phyloP scores from a whole-genome alignment of 2,888 invertebrate genomes.

The Lypha dubia region DNA sequence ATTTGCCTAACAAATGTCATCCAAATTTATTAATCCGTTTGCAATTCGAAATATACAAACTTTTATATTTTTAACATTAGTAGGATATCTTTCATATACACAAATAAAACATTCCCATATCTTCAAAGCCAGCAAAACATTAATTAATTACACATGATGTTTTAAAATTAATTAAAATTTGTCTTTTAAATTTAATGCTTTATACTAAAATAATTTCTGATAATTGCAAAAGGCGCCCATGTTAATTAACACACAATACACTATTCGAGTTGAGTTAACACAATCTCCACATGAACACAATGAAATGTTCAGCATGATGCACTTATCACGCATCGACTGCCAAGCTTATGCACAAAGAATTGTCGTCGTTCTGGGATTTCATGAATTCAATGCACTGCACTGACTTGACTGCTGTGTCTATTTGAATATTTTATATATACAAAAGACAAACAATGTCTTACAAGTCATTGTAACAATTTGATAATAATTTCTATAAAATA shows the following conservation, averaged over 20 bases:
- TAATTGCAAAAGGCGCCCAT: slow-evolving; percentile 60
- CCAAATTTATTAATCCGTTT: no score
- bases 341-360: background rate
- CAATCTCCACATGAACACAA: slow-evolving; percentile 16
- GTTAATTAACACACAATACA: slow-evolving; percentile 62
- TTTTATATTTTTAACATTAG: no score
- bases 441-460: slow-evolving; percentile 31
- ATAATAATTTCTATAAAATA: slow-evolving; percentile 44
- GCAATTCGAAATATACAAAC: no score
- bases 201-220: slow-evolving; percentile 21
- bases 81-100: no score
- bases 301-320: background rate
- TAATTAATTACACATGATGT: background rate
- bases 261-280: slow-evolving; percentile 44
- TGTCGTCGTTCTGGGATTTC: slow-evolving; percentile 22
- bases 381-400: slow-evolving; percentile 25
- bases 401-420: slow-evolving; percentile 2
- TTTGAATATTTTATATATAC: slow-evolving; percentile 5
- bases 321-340: slow-evolving; percentile 1
- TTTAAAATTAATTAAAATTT: background rate
- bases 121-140: background rate
- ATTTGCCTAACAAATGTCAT: no score
- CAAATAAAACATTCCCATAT: background rate
- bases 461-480: slow-evolving; percentile 58
- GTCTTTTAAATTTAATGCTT: background rate